Evolutionary conservation across 2,888 invertebrate species (phyloP), one percentile per base, ranked within the genome.

Genomic region (Epinotia ramella): DNA sequence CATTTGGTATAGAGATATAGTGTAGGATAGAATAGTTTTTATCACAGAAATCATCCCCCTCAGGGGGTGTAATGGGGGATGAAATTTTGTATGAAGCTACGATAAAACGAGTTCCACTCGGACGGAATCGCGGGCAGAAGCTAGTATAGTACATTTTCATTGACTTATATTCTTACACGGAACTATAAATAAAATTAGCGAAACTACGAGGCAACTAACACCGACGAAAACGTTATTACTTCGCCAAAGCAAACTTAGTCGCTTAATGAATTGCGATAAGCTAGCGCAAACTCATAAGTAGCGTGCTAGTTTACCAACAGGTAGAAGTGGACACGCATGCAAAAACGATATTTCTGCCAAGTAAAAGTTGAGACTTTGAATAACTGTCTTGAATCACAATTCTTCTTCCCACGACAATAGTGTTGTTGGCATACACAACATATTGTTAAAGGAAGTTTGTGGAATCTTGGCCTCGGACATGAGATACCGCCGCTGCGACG

Each of bases 171-270:
- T 5, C 53, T 18, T 9, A 28, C n/a, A 53, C 9, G 12, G 33
- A 28, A 18, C 33, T 33, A 33, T 44, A 59, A 85, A 88, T 89
- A 89, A 90, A 89, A 90, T 90, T 90, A 90, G 88, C 85, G 89
- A 88, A 89, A 87, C 87, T 84, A 83, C 76, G 77, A 73, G 69
- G 69, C 74, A 79, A 78, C 79, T 80, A 78, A 80, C 81, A 81
- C 79, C 79, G 77, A 79, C 79, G 80, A 78, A 82, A 79, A 77
- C 76, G 74, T 80, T 79, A 79, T 76, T 78, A 65, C 66, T 67
- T 72, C 60, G 72, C 66, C 53, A 62, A 44, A 62, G 46, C 71
- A 62, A 76, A 46, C 66, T 66, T 70, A 24, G 28, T 49, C 74
- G 28, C 53, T 49, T 74, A 70, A 74, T 70, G 69, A 74, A 74